Conservation (phyloP, 2,888 invertebrate species). For the Minunthozetes semirufus region DNA sequence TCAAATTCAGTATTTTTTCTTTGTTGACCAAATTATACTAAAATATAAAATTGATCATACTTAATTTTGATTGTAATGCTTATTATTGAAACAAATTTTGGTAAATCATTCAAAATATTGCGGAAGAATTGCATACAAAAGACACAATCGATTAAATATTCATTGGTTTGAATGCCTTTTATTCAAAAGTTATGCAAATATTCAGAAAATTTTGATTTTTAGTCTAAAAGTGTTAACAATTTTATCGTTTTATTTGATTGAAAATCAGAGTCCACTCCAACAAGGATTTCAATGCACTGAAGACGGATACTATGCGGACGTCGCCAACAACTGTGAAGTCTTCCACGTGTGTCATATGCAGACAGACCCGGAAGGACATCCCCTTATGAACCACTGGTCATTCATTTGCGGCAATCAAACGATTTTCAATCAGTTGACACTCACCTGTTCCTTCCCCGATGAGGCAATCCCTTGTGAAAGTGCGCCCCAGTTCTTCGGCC, state of each 20-base stretch:
- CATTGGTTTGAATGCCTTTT: neutral
- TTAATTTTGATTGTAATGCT: neutral
- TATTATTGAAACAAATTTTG: neutral
- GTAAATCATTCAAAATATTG: neutral
- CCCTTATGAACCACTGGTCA: constrained; percentile 37
- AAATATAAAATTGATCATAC: neutral
- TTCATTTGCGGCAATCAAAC: constrained; percentile 43
- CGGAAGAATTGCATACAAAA: neutral
- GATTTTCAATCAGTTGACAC: constrained; percentile 44
- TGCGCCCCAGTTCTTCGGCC: constrained; percentile 43
- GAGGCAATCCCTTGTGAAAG: constrained; percentile 43
- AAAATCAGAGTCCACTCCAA: constrained; percentile 2
- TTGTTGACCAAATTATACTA: neutral
- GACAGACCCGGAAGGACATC: constrained; percentile 33
- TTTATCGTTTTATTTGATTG: neutral
- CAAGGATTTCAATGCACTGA: constrained; percentile 34
- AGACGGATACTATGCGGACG: constrained; percentile 43
- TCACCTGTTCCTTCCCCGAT: constrained; percentile 43
- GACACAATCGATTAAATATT: neutral
- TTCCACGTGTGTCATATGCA: constrained; percentile 41
- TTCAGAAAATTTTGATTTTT: neutral
- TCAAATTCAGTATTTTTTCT: no score
- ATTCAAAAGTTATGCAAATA: neutral
- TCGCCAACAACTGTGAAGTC: constrained; percentile 41
- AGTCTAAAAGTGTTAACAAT: neutral